These are phyloP conservation scores for Agonum fuliginosum DNA, from an alignment of 2,888 invertebrate species.

Conservation along the genomic window DNA sequence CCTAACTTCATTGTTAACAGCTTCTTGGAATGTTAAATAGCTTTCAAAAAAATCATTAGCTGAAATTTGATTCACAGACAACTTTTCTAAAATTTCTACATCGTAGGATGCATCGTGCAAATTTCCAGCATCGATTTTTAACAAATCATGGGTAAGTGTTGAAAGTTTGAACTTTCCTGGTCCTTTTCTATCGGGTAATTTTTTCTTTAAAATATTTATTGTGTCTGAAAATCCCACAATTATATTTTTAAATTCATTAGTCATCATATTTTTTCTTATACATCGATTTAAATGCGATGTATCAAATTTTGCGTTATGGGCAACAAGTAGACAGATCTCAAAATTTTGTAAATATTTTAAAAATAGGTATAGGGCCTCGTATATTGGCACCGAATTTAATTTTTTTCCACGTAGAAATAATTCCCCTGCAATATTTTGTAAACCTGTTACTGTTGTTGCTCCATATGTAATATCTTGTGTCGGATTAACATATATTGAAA, in stretches of 20 bases:
- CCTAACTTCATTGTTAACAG: background rate
- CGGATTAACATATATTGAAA: background rate
- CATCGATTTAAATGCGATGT: background rate
- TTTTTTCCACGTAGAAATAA: background rate
- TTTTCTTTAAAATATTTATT: background rate
- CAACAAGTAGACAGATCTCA: background rate
- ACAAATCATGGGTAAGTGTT: background rate
- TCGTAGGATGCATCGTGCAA: background rate
- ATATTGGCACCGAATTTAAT: background rate
- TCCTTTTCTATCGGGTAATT: no score
- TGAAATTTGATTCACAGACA: background rate
- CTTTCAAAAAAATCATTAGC: constrained; percentile 1
- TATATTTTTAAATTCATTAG: background rate
- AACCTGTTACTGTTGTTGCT: background rate
- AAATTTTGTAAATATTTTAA: background rate
- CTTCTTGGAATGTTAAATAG: background rate
- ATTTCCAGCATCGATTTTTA: background rate
- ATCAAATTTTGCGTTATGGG: background rate
- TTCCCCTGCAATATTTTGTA: background rate
- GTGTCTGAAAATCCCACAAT: background rate
- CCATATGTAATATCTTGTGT: background rate
- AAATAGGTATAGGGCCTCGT: no score
- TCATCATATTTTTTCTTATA: background rate
- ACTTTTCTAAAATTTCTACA: constrained; percentile 1
- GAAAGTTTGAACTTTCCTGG: background rate